Conservation (phyloP, 2,888 invertebrate species). For the Polydrusus pterygomalis region DNA sequence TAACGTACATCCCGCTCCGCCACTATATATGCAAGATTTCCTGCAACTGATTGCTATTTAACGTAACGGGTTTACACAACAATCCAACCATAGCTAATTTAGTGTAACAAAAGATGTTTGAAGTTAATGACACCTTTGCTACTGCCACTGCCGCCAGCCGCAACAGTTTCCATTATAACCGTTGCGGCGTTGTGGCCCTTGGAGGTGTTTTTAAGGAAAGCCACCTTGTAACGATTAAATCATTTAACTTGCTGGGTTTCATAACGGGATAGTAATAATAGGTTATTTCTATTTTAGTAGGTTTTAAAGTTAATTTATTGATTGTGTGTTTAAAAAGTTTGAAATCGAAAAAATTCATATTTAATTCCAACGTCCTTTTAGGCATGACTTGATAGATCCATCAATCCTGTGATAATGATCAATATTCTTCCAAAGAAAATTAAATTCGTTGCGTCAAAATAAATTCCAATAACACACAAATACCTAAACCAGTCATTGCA, state of each 20-base stretch:
- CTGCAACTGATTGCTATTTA: slow-evolving; percentile 1
- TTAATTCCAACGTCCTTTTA: too few relatives aligned
- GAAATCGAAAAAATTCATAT: too few relatives aligned
- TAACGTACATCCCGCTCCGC: too few relatives aligned
- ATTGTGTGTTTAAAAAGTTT: background rate
- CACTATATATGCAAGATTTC: too few relatives aligned
- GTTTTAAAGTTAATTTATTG: background rate
- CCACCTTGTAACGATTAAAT: slow-evolving; percentile 7
- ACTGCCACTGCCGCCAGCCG: too few relatives aligned
- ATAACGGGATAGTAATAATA: background rate
- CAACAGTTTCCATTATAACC: slow-evolving; percentile 19
- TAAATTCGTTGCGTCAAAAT: too few relatives aligned
- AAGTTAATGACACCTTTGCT: slow-evolving; percentile 31
- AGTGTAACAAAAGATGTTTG: slow-evolving; percentile 11
- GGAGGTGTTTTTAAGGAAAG: slow-evolving; percentile 20
- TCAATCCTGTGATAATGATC: too few relatives aligned
- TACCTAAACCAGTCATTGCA: too few relatives aligned
- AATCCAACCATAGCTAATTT: slow-evolving; percentile 30
- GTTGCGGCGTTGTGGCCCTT: slow-evolving; percentile 24
- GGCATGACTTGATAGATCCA: too few relatives aligned
- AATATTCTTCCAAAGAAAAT: too few relatives aligned
- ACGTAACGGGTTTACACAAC: slow-evolving; percentile 24
- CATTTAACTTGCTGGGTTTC: slow-evolving; percentile 14
- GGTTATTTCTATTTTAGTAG: background rate
- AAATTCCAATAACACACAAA: too few relatives aligned